Base-by-base conservation (phyloP, 2,888 invertebrate species). In the Colletes collaris region DNA sequence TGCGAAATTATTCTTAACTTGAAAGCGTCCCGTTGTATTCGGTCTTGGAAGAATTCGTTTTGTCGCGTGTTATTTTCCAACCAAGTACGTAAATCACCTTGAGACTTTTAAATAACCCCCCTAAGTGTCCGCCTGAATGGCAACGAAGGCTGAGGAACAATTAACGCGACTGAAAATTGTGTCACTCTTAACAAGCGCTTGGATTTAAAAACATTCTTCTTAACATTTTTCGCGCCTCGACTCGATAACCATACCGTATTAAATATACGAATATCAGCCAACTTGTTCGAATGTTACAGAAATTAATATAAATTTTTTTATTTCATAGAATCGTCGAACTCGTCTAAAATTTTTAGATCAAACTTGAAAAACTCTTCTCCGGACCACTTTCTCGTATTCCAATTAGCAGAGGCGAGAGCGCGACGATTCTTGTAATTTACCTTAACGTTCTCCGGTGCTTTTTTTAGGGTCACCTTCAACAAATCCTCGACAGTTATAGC, bases 401-500 rank as follows among this genome's bases (percentile, higher is more conserved):
- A 50, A 50, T 50, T 50, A 50, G 13, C n/a, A 8, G 10, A 46
- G 3, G 10, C 44, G 44, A 46, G 40, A 40, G 6, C 3, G 40
- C 40, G 40, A 40, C n/a, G 35, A 58, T 74, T 13, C 3, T 68
- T 10, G 10, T 16, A 8, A 46, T 60, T 55, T 88, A 91, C 91
- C 84, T 90, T 90, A 37, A 78, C 62, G 58, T 70, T 88, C 59
- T 86, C 88, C 2, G 92, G 90, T 13, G 92, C 91, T 79, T 93
- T 93, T 80, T 88, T 92, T 35, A 93, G 75, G 13, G 90, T 92
- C 19, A 93, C 92, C 86, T 91, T 92, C 44, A 90, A 76, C 62
- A 93, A 87, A 86, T 93, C 93, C 44, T 93, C 92, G 7, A 92
- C 91, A 6, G 93, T 93, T 49, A 93, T 93, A n/a, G 86, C 46